phyloP scores from a whole-genome alignment of 2,888 invertebrate species.

The Idaea straminata region DNA sequence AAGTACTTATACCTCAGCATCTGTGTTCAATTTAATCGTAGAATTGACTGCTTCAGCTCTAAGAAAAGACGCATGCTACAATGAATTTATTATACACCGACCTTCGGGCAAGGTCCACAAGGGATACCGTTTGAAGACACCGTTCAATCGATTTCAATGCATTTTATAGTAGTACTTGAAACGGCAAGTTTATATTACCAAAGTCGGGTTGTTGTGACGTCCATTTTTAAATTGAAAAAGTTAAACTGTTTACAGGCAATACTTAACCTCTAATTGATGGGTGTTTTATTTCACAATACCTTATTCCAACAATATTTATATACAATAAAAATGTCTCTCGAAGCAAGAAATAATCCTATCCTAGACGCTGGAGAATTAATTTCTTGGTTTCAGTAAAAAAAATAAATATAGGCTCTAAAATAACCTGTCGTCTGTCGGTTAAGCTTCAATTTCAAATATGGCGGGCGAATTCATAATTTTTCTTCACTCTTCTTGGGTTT shows the following conservation, averaged over 20 bases:
- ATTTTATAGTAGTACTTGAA: constrained; percentile 2
- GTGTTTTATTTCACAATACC: background rate
- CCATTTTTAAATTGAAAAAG: background rate
- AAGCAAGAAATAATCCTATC: too few relatives aligned
- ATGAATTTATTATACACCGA: constrained; percentile 27
- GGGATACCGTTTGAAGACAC: constrained; percentile 1
- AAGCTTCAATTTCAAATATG: too few relatives aligned
- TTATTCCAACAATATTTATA: background rate
- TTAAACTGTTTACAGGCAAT: background rate
- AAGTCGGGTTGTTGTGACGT: background rate
- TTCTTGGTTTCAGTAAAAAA: too few relatives aligned
- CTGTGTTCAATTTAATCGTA: constrained; percentile 51
- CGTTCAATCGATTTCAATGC: constrained; percentile 1
- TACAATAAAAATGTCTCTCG: background rate
- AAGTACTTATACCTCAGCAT: constrained; percentile 27
- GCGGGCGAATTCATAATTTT: too few relatives aligned
- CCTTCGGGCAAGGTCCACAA: constrained; percentile 15
- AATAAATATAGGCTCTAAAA: too few relatives aligned
- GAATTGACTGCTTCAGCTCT: constrained; percentile 27
- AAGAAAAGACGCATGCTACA: constrained; percentile 20
- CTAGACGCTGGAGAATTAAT: too few relatives aligned
- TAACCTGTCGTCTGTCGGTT: too few relatives aligned
- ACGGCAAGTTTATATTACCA: background rate
- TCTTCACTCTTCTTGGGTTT: too few relatives aligned
- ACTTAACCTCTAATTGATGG: background rate